Conservation (phyloP, 2,888 invertebrate genomes). For the Notodonta ziczac region DNA sequence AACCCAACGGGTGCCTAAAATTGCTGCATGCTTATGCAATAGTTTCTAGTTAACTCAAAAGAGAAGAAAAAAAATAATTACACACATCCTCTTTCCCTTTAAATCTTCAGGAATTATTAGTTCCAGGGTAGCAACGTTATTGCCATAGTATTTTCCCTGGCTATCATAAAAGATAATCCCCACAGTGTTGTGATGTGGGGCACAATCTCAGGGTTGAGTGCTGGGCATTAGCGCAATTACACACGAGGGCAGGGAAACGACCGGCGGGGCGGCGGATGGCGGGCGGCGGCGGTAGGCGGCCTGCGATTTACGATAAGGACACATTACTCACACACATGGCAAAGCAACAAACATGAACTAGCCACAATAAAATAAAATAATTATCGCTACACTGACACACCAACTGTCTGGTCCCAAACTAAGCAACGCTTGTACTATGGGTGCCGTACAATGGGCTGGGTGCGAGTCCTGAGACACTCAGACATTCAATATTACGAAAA, state of each 20-base stretch:
- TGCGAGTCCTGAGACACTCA: too few relatives aligned
- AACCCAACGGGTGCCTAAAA: too few relatives aligned
- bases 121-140: neutral
- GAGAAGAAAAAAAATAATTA: neutral
- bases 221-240: conserved; percentile 4
- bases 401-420: too few relatives aligned
- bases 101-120: conserved; percentile 1
- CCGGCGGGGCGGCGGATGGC: neutral
- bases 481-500: too few relatives aligned
- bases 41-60: too few relatives aligned
- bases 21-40: too few relatives aligned
- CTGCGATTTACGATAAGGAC: conserved; percentile 17
- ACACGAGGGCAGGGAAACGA: conserved; percentile 5
- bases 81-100: neutral
- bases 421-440: too few relatives aligned
- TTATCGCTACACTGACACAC: too few relatives aligned
- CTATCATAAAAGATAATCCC: conserved; percentile 5
- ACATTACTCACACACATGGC: conserved; percentile 22
- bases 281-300: neutral
- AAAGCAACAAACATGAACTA: neutral
- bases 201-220: conserved; percentile 3
- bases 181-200: neutral
- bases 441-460: too few relatives aligned
- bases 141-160: conserved; percentile 1
- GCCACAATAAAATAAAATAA: neutral